These are phyloP conservation scores for Ficedula albicollis DNA, from an alignment of 2,797 vertebrate genomes.

Conservation along the genomic window DNA sequence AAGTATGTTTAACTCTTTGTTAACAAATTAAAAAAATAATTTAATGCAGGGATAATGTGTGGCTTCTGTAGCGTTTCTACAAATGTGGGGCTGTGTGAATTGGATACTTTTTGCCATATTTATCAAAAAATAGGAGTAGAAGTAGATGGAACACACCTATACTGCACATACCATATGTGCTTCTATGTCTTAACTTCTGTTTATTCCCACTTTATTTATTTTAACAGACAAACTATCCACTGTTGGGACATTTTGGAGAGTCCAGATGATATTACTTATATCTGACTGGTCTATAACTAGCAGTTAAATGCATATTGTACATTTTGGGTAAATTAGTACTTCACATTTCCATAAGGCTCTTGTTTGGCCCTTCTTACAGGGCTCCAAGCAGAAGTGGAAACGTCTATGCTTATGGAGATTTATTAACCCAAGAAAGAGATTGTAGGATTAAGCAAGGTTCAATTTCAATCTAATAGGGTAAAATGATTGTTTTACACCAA, in stretches of 20 bases:
- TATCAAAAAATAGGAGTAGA: neutral
- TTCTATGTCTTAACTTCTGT: neutral
- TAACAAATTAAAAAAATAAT: neutral
- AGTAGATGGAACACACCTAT: neutral
- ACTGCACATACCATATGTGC: accelerated
- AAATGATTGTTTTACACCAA: neutral
- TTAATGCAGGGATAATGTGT: neutral
- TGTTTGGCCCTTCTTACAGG: neutral
- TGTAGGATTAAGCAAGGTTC: neutral
- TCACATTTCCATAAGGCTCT: neutral
- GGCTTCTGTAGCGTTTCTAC: neutral
- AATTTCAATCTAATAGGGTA: neutral
- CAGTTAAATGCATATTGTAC: neutral
- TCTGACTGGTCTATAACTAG: neutral
- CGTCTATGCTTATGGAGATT: neutral
- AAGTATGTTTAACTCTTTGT: neutral
- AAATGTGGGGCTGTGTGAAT: neutral
- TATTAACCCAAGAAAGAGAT: neutral
- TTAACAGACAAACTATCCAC: neutral
- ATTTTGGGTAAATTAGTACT: neutral
- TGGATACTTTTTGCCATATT: neutral
- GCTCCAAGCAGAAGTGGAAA: neutral
- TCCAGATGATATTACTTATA: neutral
- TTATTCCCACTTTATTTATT: neutral
- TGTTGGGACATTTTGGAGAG: neutral